phyloP scores from a whole-genome alignment of 2,888 invertebrate genomes.

The Galerucella pusilla region DNA sequence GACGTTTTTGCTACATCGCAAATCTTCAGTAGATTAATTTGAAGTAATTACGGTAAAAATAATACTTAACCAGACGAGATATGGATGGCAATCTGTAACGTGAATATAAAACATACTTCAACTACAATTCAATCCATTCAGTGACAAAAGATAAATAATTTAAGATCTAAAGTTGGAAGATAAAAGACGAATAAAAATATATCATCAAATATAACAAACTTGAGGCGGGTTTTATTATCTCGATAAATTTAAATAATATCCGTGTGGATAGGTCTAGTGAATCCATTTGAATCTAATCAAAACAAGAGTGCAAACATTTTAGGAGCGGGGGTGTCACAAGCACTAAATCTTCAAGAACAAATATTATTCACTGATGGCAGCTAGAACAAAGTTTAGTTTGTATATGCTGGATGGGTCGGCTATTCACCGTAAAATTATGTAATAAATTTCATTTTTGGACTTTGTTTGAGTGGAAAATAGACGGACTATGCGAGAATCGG shows the following conservation, averaged over 20 bases:
- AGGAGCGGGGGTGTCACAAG: not conserved
- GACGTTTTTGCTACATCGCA: constrained; percentile 8
- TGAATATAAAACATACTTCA: no score
- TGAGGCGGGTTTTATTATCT: not conserved
- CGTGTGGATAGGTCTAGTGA: not conserved
- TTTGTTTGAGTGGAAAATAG: not conserved
- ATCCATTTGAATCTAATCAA: constrained; percentile 7
- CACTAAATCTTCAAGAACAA: not conserved
- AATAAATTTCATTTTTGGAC: not conserved
- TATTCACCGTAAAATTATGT: not conserved
- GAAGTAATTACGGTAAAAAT: not conserved
- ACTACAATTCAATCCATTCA: not conserved
- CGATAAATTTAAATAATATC: not conserved
- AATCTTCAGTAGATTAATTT: constrained; percentile 20
- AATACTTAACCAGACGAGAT: no score
- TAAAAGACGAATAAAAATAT: not conserved
- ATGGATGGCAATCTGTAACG: no score
- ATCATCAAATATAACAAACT: not conserved
- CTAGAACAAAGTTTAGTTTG: not conserved
- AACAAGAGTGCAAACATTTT: not conserved
- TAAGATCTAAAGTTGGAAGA: no score
- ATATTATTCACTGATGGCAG: not conserved
- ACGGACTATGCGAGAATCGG: not conserved
- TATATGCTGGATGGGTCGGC: not conserved
- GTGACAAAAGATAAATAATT: no score